Percentiles rank a stretch among this genome's conserved stretches.
Conservation (phyloP, 2,113 vertebrate species). For the Notiomystis cincta region DNA sequence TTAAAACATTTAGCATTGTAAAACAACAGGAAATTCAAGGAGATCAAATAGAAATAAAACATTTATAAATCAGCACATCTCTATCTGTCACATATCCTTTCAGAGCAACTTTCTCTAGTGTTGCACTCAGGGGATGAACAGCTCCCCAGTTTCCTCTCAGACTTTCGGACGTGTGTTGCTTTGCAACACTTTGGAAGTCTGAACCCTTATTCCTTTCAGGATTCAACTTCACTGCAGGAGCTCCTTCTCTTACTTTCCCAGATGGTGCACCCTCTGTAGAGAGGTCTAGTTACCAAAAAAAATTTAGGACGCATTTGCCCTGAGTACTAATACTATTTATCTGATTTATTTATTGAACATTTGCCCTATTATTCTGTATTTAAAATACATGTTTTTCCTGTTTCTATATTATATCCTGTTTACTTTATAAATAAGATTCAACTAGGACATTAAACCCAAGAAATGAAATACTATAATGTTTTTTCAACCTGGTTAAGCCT, state of each 20-base stretch:
- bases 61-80: neutral
- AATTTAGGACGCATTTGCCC: neutral
- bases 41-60: neutral
- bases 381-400: neutral
- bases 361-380: neutral
- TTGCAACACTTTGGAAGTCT: neutral
- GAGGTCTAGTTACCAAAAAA: neutral
- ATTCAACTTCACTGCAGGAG: accelerated
- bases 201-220: neutral
- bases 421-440: neutral
- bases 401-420: neutral
- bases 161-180: neutral
- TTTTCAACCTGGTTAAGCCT: neutral
- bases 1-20: neutral
- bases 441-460: neutral
- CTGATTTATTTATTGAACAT: neutral
- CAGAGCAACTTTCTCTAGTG: neutral
- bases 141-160: neutral
- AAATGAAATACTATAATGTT: neutral
- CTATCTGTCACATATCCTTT: neutral
- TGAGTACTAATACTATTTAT: neutral
- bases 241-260: neutral
- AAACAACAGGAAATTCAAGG: neutral
- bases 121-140: neutral
- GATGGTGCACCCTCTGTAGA: neutral